A percentile compares a stretch with the other conserved stretches of the same genome.
phyloP scores from a whole-genome alignment of 2,888 invertebrate species.

The Lapara coniferarum region DNA sequence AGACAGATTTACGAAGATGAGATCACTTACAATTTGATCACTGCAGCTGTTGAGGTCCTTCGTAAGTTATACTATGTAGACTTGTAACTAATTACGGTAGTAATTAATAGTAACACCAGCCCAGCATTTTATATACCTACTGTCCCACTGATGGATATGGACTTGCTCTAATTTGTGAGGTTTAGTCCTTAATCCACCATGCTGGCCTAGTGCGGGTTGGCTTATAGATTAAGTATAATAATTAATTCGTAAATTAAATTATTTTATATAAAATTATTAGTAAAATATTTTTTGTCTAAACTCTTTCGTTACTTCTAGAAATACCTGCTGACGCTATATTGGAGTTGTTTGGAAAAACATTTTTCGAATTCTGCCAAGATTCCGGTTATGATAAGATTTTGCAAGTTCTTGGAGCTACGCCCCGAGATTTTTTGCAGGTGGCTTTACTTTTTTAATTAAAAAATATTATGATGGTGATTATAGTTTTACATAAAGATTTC shows the following conservation, averaged over 20 bases:
- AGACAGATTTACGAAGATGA: conserved; percentile 98
- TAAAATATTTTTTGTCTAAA: not conserved
- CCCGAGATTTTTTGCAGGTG: conserved; percentile 96
- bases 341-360: conserved; percentile 96
- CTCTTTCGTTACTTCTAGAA: conserved; percentile 79
- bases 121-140: too few species aligned
- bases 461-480: too few species aligned
- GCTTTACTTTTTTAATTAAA: not conserved
- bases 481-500: too few species aligned
- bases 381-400: conserved; percentile 98
- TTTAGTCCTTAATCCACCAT: too few species aligned
- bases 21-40: conserved; percentile 96
- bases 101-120: too few species aligned
- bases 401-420: conserved; percentile 96
- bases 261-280: not conserved
- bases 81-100: too few species aligned
- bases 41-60: conserved; percentile 95
- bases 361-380: conserved; percentile 98
- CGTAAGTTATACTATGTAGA: conserved; percentile 84
- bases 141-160: too few species aligned
- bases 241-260: not conserved
- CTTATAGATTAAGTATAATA: too few species aligned
- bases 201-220: too few species aligned
- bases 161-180: too few species aligned
- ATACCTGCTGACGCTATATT: conserved; percentile 95